Evolutionary conservation across 1,140 invertebrate species (phyloP).

Genomic region (Magallana angulata): DNA sequence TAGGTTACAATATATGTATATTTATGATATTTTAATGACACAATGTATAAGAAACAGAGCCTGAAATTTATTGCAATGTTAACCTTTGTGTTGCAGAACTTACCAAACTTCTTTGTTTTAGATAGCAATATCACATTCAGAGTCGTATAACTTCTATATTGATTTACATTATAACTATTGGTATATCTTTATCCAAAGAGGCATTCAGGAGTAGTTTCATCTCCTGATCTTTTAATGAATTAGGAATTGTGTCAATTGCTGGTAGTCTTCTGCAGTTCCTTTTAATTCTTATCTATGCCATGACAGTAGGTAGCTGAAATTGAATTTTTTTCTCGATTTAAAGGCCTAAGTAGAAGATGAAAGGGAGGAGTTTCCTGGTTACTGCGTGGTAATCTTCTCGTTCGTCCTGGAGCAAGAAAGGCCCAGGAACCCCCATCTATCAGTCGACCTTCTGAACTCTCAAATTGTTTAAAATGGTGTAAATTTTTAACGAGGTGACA

Average conservation of each 20-base stretch:
- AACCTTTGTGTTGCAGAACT: too few species aligned
- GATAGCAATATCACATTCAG: too few species aligned
- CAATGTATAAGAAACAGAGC: too few species aligned
- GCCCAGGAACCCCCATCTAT: neutral
- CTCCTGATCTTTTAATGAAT: neutral
- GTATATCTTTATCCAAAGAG: too few species aligned
- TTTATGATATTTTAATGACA: too few species aligned
- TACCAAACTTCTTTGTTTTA: too few species aligned
- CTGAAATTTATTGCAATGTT: too few species aligned
- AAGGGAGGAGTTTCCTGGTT: constrained; percentile 16
- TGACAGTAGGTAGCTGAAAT: constrained; percentile 14
- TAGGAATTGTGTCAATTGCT: neutral
- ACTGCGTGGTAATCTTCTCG: neutral
- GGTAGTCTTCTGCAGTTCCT: neutral
- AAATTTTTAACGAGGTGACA: constrained; percentile 29
- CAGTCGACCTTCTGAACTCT: constrained; percentile 4
- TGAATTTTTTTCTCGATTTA: constrained; percentile 3
- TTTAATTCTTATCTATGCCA: constrained; percentile 6
- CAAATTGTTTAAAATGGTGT: constrained; percentile 33
- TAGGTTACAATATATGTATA: too few species aligned
- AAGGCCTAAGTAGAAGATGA: constrained; percentile 18
- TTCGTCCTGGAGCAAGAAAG: neutral
- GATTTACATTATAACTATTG: too few species aligned
- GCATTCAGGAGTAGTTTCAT: too few species aligned
- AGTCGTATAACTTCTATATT: too few species aligned